These are phyloP conservation scores for Brachycybe producta DNA, from an alignment of 2,888 invertebrate genomes.

Conservation along the genomic window DNA sequence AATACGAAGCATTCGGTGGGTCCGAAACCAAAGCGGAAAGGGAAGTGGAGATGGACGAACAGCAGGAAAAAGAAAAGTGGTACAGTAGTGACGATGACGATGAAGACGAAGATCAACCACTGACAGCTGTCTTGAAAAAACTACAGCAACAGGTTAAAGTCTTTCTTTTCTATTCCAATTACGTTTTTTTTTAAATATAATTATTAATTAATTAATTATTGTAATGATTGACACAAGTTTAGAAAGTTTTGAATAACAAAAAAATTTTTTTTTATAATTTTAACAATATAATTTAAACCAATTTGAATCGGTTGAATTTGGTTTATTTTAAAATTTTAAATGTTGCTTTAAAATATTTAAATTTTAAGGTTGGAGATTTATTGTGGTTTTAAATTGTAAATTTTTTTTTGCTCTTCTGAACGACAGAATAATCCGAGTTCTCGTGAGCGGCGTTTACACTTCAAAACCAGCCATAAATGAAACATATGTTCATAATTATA, in stretches of 20 bases:
- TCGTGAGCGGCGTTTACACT: no score
- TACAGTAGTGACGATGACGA: conserved; percentile 61
- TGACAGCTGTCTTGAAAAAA: conserved; percentile 24
- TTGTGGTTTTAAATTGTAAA: no score
- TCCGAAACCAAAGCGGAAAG: conserved; percentile 31
- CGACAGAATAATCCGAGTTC: no score
- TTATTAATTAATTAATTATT: background rate
- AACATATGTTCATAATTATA: no score
- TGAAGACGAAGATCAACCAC: conserved; percentile 22
- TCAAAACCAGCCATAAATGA: no score
- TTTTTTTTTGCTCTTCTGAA: no score
- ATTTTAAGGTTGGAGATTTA: no score
- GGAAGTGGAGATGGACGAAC: conserved; percentile 41
- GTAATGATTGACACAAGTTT: background rate
- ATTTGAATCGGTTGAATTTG: background rate
- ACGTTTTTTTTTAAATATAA: background rate
- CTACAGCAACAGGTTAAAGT: conserved; percentile 18
- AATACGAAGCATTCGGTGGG: conserved; percentile 10
- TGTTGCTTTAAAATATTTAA: no score
- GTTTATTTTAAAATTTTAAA: conserved; percentile 10
- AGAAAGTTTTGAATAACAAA: no score
- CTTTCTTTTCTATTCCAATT: background rate
- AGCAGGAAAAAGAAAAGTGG: conserved; percentile 40
- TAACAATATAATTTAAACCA: background rate
- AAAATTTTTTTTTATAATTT: background rate